phyloP scores from a whole-genome alignment of 2,888 invertebrate genomes.

The Drosophila quinaria region DNA sequence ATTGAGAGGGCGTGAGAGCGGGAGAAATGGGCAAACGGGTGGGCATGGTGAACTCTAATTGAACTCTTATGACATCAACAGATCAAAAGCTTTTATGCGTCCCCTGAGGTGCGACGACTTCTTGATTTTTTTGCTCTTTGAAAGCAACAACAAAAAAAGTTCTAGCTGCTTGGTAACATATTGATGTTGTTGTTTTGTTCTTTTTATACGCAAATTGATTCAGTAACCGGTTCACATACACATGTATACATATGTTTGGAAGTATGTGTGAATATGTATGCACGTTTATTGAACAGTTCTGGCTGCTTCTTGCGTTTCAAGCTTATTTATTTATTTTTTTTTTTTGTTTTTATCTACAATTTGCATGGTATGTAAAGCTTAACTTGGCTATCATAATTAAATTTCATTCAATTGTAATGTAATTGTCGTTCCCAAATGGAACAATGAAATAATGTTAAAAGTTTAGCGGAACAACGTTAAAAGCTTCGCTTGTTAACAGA shows the following conservation, averaged over 20 bases:
- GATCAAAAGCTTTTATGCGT: conserved; percentile 42
- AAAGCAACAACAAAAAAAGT: conserved; percentile 14
- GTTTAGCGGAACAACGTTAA: conserved; percentile 51
- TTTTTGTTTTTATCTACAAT: conserved; percentile 24
- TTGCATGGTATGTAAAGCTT: conserved; percentile 21
- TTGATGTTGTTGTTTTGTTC: conserved; percentile 31
- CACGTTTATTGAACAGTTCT: conserved; percentile 42
- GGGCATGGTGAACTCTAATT: conserved; percentile 59
- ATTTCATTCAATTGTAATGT: conserved; percentile 37
- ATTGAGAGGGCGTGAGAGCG: neutral
- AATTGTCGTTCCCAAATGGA: conserved; percentile 57
- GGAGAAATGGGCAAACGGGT: neutral
- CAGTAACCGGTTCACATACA: conserved; percentile 63
- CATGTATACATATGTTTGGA: conserved; percentile 11
- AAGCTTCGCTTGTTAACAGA: conserved; percentile 49
- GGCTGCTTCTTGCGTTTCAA: conserved; percentile 35
- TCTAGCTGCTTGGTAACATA: conserved; percentile 51
- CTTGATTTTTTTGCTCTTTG: conserved; percentile 9
- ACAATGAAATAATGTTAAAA: conserved; percentile 37
- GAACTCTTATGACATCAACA: conserved; percentile 72
- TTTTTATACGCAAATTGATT: conserved; percentile 60
- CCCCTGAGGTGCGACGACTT: conserved; percentile 32
- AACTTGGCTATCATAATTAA: conserved; percentile 21
- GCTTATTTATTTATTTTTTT: neutral
- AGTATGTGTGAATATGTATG: conserved; percentile 29